These are phyloP conservation scores for Oncopodura yosiiana DNA, from an alignment of 1,140 invertebrate species.

Conservation along the genomic window DNA sequence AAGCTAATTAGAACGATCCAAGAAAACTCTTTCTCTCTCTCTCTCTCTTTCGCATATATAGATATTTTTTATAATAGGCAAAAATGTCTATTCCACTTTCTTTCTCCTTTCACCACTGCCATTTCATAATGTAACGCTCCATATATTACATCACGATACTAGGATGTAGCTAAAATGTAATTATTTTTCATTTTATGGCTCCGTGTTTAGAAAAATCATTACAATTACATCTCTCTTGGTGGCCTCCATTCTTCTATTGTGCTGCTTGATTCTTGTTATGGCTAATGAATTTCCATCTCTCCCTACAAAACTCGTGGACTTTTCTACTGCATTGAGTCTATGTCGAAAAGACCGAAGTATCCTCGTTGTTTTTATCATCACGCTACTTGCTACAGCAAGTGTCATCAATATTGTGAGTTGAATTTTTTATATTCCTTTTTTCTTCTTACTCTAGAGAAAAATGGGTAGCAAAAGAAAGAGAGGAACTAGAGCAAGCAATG, in stretches of 20 bases:
- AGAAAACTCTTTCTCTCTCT: no score
- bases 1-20: no score
- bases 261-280: constrained; percentile 60
- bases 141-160: no score
- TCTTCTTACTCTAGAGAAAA: background rate
- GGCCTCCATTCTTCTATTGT: constrained; percentile 29
- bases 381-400: constrained; percentile 38
- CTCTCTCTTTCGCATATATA: no score
- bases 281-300: constrained; percentile 65
- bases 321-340: constrained; percentile 56
- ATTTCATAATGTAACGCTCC: no score
- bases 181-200: constrained; percentile 11
- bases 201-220: constrained; percentile 15
- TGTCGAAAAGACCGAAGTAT: constrained; percentile 36
- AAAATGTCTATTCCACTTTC: no score
- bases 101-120: no score
- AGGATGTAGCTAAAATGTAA: no score
- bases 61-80: no score
- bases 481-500: no score
- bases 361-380: constrained; percentile 38
- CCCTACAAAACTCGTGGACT: constrained; percentile 51
- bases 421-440: background rate
- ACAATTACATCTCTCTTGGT: constrained; percentile 25
- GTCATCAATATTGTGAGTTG: constrained; percentile 38
- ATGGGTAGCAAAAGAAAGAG: background rate